Evolutionary conservation across 2,113 vertebrate genomes (phyloP), one percentile per base, ranked within the genome.

Genomic region (Plotosus lineatus): DNA sequence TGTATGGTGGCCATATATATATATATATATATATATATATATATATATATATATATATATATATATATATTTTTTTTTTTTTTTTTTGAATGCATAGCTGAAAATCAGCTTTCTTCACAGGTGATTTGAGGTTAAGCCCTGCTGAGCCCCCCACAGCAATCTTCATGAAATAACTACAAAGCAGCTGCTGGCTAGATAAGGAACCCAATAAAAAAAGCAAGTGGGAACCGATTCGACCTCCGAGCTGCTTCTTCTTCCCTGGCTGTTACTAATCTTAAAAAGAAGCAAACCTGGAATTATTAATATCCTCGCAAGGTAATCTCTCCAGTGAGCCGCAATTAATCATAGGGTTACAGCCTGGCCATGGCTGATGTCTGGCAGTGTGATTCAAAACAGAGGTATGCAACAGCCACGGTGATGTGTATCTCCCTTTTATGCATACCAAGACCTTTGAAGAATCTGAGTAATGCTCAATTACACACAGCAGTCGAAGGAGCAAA

Each of bases 111-210:
- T 86, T 71, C 82, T 23, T 79, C 51, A 33, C 79, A 86, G 85
- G 71, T 78, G 75, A 84, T 83, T 83, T 69, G 55, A 79, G 75
- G 82, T 84, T 86, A 84, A 86, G 82, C 79, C 71, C 56, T 6
- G 40, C 79, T 75, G 78, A 86, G 78, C 85, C 69, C 44, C 60
- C 51, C 71, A 71, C n/a, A 71, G 75, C 82, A 72, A 80, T 83
- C 84, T 80, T 77, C 66, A 81, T 78, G 74, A 83, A 84, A 84
- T 63, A 83, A 83, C 81, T 76, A 73, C 77, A 86, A 75, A 86
- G 74, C 63, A 26, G 61, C 85, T 79, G 79, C 63, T 65, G 14
- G 75, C 48, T 26, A 66, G 85, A 86, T 86, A 86, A 86, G 79
- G 68, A 56, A 23, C 12, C 56, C 75, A 15, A 40, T 65, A 78